These are phyloP conservation scores for Globodera ellingtonae DNA, from an alignment of 1,140 invertebrate species.

Conservation along the genomic window DNA sequence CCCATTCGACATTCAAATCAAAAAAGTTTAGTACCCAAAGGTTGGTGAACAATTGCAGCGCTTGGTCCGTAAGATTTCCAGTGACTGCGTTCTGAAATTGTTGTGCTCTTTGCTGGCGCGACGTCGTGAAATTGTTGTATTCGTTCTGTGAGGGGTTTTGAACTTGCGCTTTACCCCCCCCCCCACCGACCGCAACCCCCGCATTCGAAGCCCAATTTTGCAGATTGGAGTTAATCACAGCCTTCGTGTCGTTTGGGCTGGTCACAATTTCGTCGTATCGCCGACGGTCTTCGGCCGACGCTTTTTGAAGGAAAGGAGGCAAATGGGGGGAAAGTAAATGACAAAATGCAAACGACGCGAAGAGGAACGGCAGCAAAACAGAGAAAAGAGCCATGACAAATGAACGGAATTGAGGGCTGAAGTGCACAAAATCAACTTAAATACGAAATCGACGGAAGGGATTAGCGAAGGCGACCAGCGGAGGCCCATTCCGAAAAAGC, in stretches of 20 bases:
- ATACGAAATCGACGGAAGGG: not conserved
- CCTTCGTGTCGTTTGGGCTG: slow-evolving; percentile 12
- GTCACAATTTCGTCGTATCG: slow-evolving; percentile 14
- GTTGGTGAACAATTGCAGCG: slow-evolving; percentile 16
- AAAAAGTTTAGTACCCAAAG: slow-evolving; percentile 12
- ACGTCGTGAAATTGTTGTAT: slow-evolving; percentile 26
- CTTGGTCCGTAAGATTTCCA: not conserved
- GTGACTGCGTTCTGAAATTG: slow-evolving; percentile 14
- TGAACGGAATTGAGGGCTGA: not conserved
- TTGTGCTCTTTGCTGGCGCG: not conserved
- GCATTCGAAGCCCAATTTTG: slow-evolving; percentile 7
- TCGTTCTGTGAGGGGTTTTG: not conserved
- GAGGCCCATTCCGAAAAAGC: no score
- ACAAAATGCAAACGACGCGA: not conserved
- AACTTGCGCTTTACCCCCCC: not conserved
- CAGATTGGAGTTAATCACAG: not conserved
- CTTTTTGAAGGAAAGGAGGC: slow-evolving; percentile 12
- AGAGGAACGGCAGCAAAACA: not conserved
- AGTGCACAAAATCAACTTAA: not conserved
- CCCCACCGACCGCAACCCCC: slow-evolving; percentile 12
- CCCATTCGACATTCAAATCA: not conserved
- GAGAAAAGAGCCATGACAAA: not conserved
- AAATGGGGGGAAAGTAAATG: not conserved
- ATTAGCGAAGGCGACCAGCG: not conserved
- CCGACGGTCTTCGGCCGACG: not conserved